Evolutionary conservation across 1,140 invertebrate species (phyloP).

Genomic region (Lepidotrigona ventralis): DNA sequence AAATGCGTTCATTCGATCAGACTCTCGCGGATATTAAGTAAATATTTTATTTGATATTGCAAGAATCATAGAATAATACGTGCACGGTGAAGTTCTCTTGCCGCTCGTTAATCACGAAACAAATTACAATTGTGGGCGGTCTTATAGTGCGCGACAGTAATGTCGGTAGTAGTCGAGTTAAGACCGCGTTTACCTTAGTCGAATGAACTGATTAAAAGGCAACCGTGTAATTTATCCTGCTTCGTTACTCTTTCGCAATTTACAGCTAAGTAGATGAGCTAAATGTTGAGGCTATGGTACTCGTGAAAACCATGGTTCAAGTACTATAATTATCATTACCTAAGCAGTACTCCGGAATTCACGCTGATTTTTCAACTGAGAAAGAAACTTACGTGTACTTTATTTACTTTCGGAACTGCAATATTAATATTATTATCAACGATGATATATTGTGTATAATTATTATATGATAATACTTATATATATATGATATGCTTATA

Average conservation of each 20-base stretch:
- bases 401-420: no score
- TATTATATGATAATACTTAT: no score
- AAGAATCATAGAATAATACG: background rate
- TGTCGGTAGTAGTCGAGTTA: background rate
- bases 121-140: background rate
- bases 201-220: conserved; percentile 6
- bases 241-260: background rate
- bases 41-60: background rate
- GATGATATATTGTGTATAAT: no score
- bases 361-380: no score
- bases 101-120: background rate
- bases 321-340: no score
- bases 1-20: no score
- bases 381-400: no score
- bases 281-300: background rate
- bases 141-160: background rate
- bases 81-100: background rate
- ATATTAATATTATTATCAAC: no score
- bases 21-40: background rate
- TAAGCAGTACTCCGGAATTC: no score
- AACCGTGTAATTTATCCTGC: background rate
- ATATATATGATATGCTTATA: no score
- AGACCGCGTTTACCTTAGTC: background rate
- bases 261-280: background rate
- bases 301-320: background rate